Percentiles rank a stretch among this genome's conserved stretches.
phyloP scores from a whole-genome alignment of 2,113 vertebrate genomes.

The Melanostigma gelatinosum region DNA sequence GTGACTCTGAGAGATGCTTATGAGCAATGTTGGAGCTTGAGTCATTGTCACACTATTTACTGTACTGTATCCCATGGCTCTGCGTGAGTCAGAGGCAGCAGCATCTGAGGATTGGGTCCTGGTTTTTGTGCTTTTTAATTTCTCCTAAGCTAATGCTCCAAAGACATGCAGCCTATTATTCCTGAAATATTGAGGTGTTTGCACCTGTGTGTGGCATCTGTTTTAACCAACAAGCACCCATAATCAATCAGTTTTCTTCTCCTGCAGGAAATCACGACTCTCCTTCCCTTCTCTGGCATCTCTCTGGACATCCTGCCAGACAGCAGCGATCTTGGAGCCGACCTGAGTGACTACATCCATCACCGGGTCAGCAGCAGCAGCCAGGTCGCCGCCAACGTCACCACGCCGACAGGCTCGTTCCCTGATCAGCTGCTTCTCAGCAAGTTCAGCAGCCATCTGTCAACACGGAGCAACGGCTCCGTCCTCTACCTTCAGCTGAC shows the following conservation, averaged over 20 bases:
- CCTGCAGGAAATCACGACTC: slow-evolving; percentile 88
- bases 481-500: slow-evolving; percentile 96
- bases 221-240: not conserved
- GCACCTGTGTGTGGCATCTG: not conserved
- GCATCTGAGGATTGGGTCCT: slow-evolving; percentile 63
- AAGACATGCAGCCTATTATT: slow-evolving; percentile 32
- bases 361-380: slow-evolving; percentile 90
- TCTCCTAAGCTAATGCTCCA: slow-evolving; percentile 50
- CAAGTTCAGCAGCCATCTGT: slow-evolving; percentile 95
- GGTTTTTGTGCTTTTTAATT: slow-evolving; percentile 58
- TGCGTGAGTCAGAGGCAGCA: slow-evolving; percentile 70
- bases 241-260: slow-evolving; percentile 13
- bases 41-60: slow-evolving; percentile 80
- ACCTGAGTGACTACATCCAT: slow-evolving; percentile 94
- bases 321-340: slow-evolving; percentile 90
- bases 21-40: slow-evolving; percentile 75
- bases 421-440: slow-evolving; percentile 88
- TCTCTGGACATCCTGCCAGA: slow-evolving; percentile 93
- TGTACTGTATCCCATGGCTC: slow-evolving; percentile 72
- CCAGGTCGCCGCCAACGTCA: slow-evolving; percentile 92
- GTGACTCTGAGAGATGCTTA: slow-evolving; percentile 69
- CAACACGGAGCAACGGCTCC: slow-evolving; percentile 93
- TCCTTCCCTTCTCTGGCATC: slow-evolving; percentile 88
- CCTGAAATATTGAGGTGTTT: slow-evolving; percentile 28
- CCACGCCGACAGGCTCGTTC: slow-evolving; percentile 90